Evolutionary conservation across 2,797 vertebrate species (phyloP), one percentile per base, ranked within the genome.

Genomic region (Emys orbicularis): DNA sequence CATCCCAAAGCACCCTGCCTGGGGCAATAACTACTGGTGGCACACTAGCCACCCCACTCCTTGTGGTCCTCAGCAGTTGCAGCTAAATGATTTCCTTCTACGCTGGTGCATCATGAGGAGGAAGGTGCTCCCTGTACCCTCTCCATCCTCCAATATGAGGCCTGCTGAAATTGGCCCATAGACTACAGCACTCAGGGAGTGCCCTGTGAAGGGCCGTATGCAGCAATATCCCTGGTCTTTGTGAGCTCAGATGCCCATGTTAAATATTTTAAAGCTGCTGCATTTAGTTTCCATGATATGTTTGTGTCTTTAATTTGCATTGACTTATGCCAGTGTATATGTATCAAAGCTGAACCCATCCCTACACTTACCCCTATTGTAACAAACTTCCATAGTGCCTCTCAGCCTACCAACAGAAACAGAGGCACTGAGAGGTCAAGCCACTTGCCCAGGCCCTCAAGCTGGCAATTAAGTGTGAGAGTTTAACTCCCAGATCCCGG

Each of bases 291-390:
- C n/a, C 21, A 72, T 52, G 3, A 2, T 3, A 2, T 0, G 0
- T 27, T 3, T 21, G 29, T 41, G 13, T 31, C 77, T 8, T 2
- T 4, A 3, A 31, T 9, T 1, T 47, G 27, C 83, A 37, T 27
- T 12, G 8, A 18, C 50, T 41, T 1, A 0, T 19, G 0, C 49
- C 50, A 1, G 4, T 0, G 1, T 87, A 9, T 44, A 23, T 5
- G 11, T 44, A 23, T 5, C 44, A 5, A 2, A 9, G 52, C 77
- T 5, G 11, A 2, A 87, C 52, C 2, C n/a, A 57, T 47, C 49
- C 11, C 79, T 0, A 11, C 41, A 6, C 15, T 1, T 12, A 44
- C 23, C 4, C 52, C n/a, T 72, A 2, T 41, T 31, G 2, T 2
- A 0, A 19, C 12, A 53, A 74, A n/a, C 31, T 56, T 10, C 56